A percentile compares a stretch with the other conserved stretches of the same genome.
Conservation (phyloP, 2,113 vertebrate genomes). For the Crotalus helleri region DNA sequence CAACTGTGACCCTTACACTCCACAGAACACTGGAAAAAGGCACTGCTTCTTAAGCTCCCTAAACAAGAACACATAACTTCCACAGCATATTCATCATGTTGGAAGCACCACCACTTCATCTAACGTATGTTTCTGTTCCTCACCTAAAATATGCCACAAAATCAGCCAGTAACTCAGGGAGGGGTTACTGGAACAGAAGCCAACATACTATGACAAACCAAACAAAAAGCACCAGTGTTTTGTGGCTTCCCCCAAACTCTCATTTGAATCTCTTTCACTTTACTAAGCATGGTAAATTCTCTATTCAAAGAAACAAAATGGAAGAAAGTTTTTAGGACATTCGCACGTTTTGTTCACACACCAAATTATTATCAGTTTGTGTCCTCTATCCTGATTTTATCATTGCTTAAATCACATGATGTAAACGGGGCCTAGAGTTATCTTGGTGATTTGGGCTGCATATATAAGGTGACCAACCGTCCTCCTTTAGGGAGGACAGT, state of each 20-base stretch:
- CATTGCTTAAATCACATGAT: neutral
- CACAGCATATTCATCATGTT: neutral
- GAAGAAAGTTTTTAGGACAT: neutral
- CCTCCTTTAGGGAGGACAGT: too few species aligned
- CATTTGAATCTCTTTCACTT: neutral
- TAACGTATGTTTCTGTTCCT: too few species aligned
- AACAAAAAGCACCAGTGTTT: neutral
- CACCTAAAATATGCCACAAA: too few species aligned
- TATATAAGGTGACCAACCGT: too few species aligned
- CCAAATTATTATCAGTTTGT: neutral
- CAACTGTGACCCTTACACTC: neutral
- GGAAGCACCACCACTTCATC: too few species aligned
- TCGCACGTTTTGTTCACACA: neutral
- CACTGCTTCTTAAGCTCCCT: neutral
- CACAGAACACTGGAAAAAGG: neutral
- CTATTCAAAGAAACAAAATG: neutral
- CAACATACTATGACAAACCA: too few species aligned
- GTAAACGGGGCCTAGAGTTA: neutral
- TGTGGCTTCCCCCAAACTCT: neutral
- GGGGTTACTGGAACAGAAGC: too few species aligned
- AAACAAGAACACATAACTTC: neutral
- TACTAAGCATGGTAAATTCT: neutral
- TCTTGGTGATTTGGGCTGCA: neutral
- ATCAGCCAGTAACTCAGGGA: too few species aligned
- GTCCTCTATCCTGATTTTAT: neutral